A percentile compares a stretch with the other conserved stretches of the same genome.
Conservation (phyloP, 1,140 invertebrate genomes). For the Metaphire vulgaris region DNA sequence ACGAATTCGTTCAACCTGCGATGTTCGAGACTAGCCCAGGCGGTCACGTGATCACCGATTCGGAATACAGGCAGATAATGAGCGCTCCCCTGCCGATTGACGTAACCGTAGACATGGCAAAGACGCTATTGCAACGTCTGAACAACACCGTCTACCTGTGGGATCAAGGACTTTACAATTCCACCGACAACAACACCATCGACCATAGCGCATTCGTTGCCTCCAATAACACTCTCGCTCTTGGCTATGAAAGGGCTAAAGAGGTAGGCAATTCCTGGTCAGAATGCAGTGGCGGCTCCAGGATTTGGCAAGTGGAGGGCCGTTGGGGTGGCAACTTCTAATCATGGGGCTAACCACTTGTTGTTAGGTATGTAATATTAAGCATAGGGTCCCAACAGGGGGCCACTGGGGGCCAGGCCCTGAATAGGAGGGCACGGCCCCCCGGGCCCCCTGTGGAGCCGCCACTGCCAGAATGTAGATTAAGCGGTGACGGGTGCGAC, state of each 20-base stretch:
- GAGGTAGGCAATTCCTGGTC: too few species aligned
- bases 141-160: slow-evolving; percentile 12
- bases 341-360: too few species aligned
- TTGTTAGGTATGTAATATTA: too few species aligned
- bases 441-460: too few species aligned
- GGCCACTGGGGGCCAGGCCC: too few species aligned
- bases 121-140: background rate
- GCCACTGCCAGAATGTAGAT: too few species aligned
- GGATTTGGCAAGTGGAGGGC: too few species aligned
- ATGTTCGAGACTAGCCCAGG: slow-evolving; percentile 17
- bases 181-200: background rate
- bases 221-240: background rate
- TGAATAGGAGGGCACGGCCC: too few species aligned
- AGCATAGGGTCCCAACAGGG: too few species aligned
- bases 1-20: slow-evolving; percentile 14
- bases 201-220: background rate
- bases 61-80: slow-evolving; percentile 11
- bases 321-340: too few species aligned
- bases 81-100: slow-evolving; percentile 17
- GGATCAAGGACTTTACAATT: slow-evolving; percentile 1
- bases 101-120: slow-evolving; percentile 14
- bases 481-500: too few species aligned
- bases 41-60: slow-evolving; percentile 6
- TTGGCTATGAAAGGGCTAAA: background rate
- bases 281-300: too few species aligned